These are phyloP conservation scores for Abramis brama DNA, from an alignment of 2,113 vertebrate genomes.

Conservation along the genomic window DNA sequence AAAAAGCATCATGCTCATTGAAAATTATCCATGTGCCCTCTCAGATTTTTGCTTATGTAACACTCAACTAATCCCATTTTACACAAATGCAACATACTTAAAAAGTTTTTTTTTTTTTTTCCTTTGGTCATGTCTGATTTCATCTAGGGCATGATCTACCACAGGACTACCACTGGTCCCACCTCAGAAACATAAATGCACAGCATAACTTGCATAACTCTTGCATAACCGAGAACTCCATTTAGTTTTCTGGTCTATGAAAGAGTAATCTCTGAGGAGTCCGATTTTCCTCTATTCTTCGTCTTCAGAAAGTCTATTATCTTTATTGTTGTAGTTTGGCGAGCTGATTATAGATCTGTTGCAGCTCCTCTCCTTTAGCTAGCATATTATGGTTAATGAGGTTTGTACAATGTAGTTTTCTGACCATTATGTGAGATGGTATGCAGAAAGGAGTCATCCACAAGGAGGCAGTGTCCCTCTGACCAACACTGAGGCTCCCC, in stretches of 20 bases:
- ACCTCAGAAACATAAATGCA: not conserved
- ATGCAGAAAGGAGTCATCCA: conserved; percentile 79
- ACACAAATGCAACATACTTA: not conserved
- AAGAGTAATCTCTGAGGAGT: no score
- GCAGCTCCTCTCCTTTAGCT: not conserved
- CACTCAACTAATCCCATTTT: not conserved
- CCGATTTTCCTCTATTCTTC: not conserved
- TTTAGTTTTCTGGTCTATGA: not conserved
- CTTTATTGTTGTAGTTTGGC: not conserved
- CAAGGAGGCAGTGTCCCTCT: conserved; percentile 78
- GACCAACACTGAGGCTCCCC: conserved; percentile 80
- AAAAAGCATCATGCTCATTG: not conserved
- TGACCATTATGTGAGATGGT: conserved; percentile 79
- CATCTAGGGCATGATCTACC: not conserved
- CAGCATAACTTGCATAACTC: not conserved
- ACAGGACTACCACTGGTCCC: not conserved
- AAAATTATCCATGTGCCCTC: not conserved
- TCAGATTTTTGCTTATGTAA: conserved; percentile 2
- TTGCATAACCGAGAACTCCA: not conserved
- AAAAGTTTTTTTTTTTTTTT: not conserved
- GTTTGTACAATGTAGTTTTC: conserved; percentile 13
- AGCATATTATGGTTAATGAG: not conserved
- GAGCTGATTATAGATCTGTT: not conserved
- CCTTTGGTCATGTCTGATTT: not conserved
- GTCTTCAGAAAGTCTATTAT: not conserved